Evolutionary conservation across 2,113 vertebrate species (phyloP).

Genomic region (Trematomus loennbergii): DNA sequence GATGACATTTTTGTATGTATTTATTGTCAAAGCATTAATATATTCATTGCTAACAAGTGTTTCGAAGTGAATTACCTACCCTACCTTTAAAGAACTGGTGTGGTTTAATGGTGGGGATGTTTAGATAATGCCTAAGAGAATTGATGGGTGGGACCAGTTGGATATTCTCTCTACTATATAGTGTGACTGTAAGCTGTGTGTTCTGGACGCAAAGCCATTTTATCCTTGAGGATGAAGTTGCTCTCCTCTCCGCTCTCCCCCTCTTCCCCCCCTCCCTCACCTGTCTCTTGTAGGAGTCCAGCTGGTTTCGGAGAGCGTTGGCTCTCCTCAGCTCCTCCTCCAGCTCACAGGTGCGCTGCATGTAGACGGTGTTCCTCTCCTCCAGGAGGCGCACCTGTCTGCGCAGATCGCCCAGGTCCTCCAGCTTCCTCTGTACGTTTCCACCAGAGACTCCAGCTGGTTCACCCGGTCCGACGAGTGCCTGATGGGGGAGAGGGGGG

Average conservation of each 20-base stretch:
- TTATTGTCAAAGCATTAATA: no score
- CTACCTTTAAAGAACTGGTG: no score
- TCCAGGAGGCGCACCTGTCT: constrained; percentile 93
- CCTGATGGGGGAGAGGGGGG: constrained; percentile 76
- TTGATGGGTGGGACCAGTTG: no score
- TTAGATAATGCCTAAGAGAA: no score
- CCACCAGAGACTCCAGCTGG: constrained; percentile 89
- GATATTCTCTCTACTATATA: no score
- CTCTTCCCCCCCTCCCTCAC: constrained; percentile 45
- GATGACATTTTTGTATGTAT: no score
- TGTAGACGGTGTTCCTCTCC: constrained; percentile 90
- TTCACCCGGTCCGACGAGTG: constrained; percentile 91
- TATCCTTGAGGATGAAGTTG: no score
- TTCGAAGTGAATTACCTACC: no score
- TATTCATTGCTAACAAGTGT: no score
- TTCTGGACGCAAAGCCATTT: no score
- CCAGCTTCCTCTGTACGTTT: constrained; percentile 89
- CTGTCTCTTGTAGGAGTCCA: constrained; percentile 90
- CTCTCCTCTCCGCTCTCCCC: neutral
- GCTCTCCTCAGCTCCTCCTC: constrained; percentile 90
- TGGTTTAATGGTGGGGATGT: no score
- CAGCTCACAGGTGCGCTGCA: constrained; percentile 93
- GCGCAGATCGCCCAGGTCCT: constrained; percentile 91
- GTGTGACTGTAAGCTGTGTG: no score
- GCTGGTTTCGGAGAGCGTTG: constrained; percentile 84